Evolutionary conservation across 2,797 vertebrate species (phyloP), one percentile per base, ranked within the genome.

Genomic region (Eulemur mongoz): DNA sequence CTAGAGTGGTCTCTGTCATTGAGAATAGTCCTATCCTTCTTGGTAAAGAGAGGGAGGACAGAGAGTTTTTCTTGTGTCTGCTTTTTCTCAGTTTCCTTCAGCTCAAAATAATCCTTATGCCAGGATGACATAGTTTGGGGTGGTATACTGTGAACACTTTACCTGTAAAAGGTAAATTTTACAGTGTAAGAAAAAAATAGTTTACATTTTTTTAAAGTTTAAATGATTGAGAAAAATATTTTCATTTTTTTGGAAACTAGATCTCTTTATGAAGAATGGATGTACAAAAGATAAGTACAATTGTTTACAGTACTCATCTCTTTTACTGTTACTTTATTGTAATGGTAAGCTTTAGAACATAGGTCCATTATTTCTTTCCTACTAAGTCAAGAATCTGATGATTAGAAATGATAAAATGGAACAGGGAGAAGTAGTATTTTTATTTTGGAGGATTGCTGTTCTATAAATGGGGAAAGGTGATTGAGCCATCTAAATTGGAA

Each of bases 381-480:
- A 90, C n/a, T 45, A 90, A 59, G n/a, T 80, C 40, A 94, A 63
- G 25, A 86, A 86, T 81, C 61, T 52, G 8, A 35, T 92, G 67
- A 87, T 94, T 95, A 85, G 67, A 91, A 83, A 90, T 80, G 40
- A 80, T 86, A 82, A 89, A 96, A 43, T 40, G 13, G 6, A 73
- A 72, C 10, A 76, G 30, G 57, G 63, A 23, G 27, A 96, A 91
- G 40, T n/a, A 27, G 32, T 85, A 7, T n/a, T 43, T 43, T 67
- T 40, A 63, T 14, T 78, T n/a, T 45, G 4, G 32, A 89, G 17
- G n/a, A 14, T n/a, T 52, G 54, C 52, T 76, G 32, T 76, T n/a
- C 18, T 12, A 25, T 89, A 59, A 59, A 5, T 23, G 27, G 17
- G 20, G 20, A 83, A 85, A 82, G 80, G 40, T 87, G 20, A 78